Evolutionary conservation across 2,888 invertebrate genomes (phyloP).

Genomic region (Leptogaster cylindrica): DNA sequence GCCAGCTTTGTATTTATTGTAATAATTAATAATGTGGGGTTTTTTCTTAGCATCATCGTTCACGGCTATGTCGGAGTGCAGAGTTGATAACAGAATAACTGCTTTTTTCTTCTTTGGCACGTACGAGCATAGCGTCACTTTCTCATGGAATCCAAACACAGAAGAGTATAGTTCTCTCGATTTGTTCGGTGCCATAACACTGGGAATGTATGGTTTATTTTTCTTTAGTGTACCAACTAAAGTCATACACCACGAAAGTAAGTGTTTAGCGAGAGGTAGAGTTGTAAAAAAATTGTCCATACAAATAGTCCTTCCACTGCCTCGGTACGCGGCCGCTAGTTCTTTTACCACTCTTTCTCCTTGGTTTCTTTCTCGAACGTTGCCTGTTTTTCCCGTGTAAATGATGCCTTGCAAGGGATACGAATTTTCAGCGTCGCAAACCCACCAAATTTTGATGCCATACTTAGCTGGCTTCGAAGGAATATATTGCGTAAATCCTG

Average conservation of each 20-base stretch:
- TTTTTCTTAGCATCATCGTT: constrained; percentile 22
- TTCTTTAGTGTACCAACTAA: constrained; percentile 21
- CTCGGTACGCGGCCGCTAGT: constrained; percentile 2
- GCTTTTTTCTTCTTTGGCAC: constrained; percentile 45
- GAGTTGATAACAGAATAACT: constrained; percentile 32
- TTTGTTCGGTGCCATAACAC: not conserved
- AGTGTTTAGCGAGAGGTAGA: constrained; percentile 13
- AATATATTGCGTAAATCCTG: constrained; percentile 52
- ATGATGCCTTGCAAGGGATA: constrained; percentile 50
- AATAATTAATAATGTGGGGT: constrained; percentile 18
- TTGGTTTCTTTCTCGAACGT: constrained; percentile 29
- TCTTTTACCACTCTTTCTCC: constrained; percentile 39
- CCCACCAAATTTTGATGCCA: constrained; percentile 53
- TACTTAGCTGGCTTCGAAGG: constrained; percentile 38
- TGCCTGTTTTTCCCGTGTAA: constrained; percentile 48
- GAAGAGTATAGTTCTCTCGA: constrained; percentile 44
- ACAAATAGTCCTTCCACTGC: not conserved
- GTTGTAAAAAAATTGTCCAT: constrained; percentile 31
- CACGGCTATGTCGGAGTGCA: constrained; percentile 5
- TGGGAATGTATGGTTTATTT: constrained; percentile 24
- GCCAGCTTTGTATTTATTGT: constrained; percentile 32
- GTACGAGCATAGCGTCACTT: constrained; percentile 44
- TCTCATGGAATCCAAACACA: constrained; percentile 46
- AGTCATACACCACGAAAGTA: constrained; percentile 25
- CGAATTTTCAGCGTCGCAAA: constrained; percentile 50